Evolutionary conservation across 2,888 invertebrate genomes (phyloP).

Genomic region (Cephus pygmeus): DNA sequence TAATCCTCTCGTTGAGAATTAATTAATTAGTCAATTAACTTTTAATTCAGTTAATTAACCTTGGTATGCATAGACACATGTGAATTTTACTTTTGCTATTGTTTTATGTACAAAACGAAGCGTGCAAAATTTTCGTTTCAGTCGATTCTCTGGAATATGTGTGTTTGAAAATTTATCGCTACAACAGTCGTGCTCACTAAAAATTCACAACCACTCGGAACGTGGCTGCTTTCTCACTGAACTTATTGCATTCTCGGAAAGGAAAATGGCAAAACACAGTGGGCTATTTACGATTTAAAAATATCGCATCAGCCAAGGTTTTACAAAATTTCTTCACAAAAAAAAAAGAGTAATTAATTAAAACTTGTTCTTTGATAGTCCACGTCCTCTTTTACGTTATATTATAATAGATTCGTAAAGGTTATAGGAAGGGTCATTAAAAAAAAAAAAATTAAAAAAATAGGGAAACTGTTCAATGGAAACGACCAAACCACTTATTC

Average conservation of each 20-base stretch:
- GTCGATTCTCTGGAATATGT: neutral
- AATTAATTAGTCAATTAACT: neutral
- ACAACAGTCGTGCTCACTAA: neutral
- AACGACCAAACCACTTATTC: conserved; percentile 22
- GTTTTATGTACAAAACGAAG: neutral
- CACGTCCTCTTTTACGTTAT: neutral
- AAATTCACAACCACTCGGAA: neutral
- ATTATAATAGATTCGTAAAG: neutral
- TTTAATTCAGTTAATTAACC: too few species aligned
- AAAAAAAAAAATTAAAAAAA: neutral
- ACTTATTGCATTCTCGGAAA: neutral
- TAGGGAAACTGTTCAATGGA: neutral
- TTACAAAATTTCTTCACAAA: neutral
- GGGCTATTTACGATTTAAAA: neutral
- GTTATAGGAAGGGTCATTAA: neutral
- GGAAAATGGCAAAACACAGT: neutral
- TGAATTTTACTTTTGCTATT: neutral
- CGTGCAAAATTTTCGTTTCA: neutral
- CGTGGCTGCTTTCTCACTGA: neutral
- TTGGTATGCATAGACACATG: neutral
- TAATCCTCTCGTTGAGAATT: neutral
- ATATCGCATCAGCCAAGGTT: neutral
- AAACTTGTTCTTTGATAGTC: neutral
- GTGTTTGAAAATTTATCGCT: neutral
- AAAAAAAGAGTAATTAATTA: neutral